A percentile compares a stretch with the other conserved stretches of the same genome.
These are phyloP conservation scores for Serrognathus titanus DNA, from an alignment of 2,888 invertebrate genomes.

Conservation along the genomic window DNA sequence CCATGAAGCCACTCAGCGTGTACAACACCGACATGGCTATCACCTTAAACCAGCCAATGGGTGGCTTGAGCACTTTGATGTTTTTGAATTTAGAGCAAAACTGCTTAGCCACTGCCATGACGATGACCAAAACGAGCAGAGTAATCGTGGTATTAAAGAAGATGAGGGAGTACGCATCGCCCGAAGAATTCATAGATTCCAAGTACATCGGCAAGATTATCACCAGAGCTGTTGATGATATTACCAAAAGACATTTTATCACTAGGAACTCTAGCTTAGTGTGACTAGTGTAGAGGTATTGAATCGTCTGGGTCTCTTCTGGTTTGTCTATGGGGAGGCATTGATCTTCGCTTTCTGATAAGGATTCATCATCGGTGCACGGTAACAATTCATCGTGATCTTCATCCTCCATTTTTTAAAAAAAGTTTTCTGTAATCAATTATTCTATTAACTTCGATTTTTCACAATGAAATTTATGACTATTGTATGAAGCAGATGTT, in stretches of 20 bases:
- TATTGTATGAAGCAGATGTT: neutral
- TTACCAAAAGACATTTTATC: conserved; percentile 48
- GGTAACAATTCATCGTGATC: conserved; percentile 45
- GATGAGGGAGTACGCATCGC: conserved; percentile 42
- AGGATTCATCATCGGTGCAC: conserved; percentile 44
- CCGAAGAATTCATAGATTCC: conserved; percentile 41
- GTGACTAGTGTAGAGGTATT: conserved; percentile 35
- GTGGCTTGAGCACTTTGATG: conserved; percentile 37
- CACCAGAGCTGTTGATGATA: conserved; percentile 51
- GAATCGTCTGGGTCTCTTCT: conserved; percentile 29
- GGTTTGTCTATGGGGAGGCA: conserved; percentile 39
- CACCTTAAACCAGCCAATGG: conserved; percentile 46
- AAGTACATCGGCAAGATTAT: conserved; percentile 55
- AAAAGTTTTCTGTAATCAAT: neutral
- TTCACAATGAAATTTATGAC: neutral
- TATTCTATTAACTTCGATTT: neutral
- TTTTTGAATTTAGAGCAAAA: conserved; percentile 34
- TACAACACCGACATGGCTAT: conserved; percentile 49
- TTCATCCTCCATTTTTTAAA: conserved; percentile 34
- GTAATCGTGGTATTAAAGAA: conserved; percentile 37
- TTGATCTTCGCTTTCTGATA: conserved; percentile 43
- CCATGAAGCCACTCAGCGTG: conserved; percentile 49
- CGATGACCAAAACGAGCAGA: conserved; percentile 33
- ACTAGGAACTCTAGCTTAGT: conserved; percentile 49
- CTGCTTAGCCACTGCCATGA: conserved; percentile 34